Evolutionary conservation across 1,140 invertebrate genomes (phyloP), one percentile per base, ranked within the genome.

Genomic region (Ganaspis sp.): DNA sequence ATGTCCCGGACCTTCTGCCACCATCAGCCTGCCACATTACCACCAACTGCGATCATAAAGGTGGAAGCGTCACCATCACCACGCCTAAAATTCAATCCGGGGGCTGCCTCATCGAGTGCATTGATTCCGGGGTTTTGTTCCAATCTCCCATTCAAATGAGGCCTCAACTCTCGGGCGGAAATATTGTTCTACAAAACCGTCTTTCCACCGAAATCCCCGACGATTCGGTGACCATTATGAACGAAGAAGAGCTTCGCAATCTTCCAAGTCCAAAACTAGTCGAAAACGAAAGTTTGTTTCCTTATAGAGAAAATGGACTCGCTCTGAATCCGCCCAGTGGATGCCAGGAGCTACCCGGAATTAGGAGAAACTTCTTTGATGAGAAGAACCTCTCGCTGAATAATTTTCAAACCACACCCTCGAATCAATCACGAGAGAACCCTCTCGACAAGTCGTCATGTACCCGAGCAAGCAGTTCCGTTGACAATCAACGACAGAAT

Each of bases 321-420:
- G 49, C 15, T n/a, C 15, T 37, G 21, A 26, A 71, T 75, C 81
- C 85, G 0, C 88, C 87, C 0, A 89, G 88, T 64, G 87, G 87
- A 0, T 90, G 86, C 74, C 87, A 88, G 53, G 89, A 90, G 21
- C 72, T 91, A 5, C 87, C 90, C 0, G 87, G 86, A 0, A 79
- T 40, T 72, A 73, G 38, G 26, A 29, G 49, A 45, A 53, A 23
- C 8, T 69, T 17, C 21, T 38, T 53, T 15, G 29, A 53, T 9
- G 40, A 29, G 72, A 64, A 64, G 58, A 77, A 70, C 53, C 54
- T 58, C 17, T 17, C 11, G 53, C 53, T 15, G 45, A 29, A 1
- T 40, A 71, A 72, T 71, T 34, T 54, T 38, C 45, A 72, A 37
- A 34, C 29, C 29, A 2, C 34, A 19, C n/a, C 38, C 21, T 34